phyloP scores from a whole-genome alignment of 2,888 invertebrate genomes.

The Alitta virens region DNA sequence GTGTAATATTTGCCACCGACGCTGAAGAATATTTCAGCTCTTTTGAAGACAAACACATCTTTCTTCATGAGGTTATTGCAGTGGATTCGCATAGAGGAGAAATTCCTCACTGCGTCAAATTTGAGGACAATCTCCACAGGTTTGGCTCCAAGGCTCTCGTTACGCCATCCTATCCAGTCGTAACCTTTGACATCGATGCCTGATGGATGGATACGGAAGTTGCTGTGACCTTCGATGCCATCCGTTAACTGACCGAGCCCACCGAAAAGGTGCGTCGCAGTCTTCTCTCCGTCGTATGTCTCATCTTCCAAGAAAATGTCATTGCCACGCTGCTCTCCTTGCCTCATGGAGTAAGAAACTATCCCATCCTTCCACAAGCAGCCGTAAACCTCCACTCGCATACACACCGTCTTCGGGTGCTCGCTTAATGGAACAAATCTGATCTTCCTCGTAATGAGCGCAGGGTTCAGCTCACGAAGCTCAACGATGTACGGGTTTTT shows the following conservation, averaged over 20 bases:
- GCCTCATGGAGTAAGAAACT: conserved; percentile 82
- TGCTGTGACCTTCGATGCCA: conserved; percentile 75
- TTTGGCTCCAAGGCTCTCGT: conserved; percentile 63
- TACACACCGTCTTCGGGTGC: conserved; percentile 79
- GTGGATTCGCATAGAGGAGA: conserved; percentile 77
- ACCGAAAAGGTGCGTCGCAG: conserved; percentile 62
- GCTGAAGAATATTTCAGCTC: conserved; percentile 72
- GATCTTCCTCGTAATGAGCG: conserved; percentile 50
- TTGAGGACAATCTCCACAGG: conserved; percentile 74
- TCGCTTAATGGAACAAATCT: conserved; percentile 79
- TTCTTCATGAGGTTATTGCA: conserved; percentile 83
- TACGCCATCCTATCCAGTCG: conserved; percentile 88
- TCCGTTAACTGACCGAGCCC: conserved; percentile 83
- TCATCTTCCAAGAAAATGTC: conserved; percentile 80
- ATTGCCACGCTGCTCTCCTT: conserved; percentile 78
- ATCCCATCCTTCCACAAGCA: conserved; percentile 76
- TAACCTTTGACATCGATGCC: conserved; percentile 60
- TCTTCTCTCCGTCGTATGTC: conserved; percentile 77
- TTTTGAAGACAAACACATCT: conserved; percentile 81
- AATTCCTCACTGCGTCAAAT: conserved; percentile 86
- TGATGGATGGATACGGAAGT: conserved; percentile 62
- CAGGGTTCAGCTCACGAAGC: conserved; percentile 21
- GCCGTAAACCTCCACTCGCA: conserved; percentile 84
- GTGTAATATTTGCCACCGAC: conserved; percentile 77
- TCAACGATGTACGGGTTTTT: conserved; percentile 24